A percentile compares a stretch with the other conserved stretches of the same genome.
Conservation (phyloP, 2,113 vertebrate species). For the Baryphthengus martii region DNA sequence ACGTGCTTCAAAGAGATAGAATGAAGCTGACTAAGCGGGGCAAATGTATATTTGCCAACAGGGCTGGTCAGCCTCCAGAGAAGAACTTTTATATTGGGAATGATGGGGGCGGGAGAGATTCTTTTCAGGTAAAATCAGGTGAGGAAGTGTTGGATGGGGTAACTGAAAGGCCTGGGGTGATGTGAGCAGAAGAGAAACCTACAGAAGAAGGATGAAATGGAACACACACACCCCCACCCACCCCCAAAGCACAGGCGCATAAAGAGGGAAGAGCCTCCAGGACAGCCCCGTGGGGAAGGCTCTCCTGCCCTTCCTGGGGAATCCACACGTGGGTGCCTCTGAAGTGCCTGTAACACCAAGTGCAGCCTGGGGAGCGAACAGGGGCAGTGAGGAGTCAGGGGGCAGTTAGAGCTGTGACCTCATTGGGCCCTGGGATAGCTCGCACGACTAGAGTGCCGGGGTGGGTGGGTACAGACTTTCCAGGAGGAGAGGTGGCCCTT, state of each 20-base stretch:
- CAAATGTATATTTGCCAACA: neutral
- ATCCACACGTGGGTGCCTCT: neutral
- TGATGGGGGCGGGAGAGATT: neutral
- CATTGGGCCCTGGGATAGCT: neutral
- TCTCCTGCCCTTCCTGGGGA: neutral
- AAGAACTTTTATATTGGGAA: neutral
- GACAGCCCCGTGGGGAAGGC: neutral
- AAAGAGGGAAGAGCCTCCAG: neutral
- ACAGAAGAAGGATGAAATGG: neutral
- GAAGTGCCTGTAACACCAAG: neutral
- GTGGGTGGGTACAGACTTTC: neutral
- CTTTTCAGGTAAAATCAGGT: neutral
- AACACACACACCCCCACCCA: too few relatives aligned
- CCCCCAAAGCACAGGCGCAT: too few relatives aligned
- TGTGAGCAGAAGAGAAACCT: neutral
- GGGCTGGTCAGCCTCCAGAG: neutral
- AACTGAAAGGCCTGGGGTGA: neutral
- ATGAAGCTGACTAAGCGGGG: neutral
- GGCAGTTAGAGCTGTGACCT: neutral
- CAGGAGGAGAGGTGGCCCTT: neutral
- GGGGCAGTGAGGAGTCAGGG: neutral
- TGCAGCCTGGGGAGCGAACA: neutral
- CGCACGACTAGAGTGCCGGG: accelerated
- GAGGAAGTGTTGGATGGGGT: neutral
- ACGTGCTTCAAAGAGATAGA: neutral